Evolutionary conservation across 2,888 invertebrate genomes (phyloP), one percentile per base, ranked within the genome.

Genomic region (Andrena praecox): DNA sequence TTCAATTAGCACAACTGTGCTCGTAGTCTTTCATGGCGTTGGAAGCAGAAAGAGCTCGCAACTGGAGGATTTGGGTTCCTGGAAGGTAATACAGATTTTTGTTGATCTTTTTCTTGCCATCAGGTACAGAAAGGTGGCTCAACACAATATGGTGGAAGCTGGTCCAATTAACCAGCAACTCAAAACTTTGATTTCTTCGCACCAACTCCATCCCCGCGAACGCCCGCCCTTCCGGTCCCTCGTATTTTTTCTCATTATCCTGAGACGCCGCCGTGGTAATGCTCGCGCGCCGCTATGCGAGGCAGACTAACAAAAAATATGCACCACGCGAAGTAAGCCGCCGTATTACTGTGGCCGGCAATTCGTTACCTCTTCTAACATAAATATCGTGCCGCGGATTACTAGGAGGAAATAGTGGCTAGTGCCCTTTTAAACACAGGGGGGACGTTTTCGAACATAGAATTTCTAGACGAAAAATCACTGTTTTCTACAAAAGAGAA

Each of bases 231-330:
- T 20, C 12, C 42, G 20, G 12, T 8, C 35, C 42, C 16, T 42
- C 42, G 59, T 77, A 77, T 66, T 77, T 66, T 77, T 59, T 60
- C 77, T 50, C 77, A 64, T 77, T 77, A 66, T 66, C n/a, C 77
- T 76, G 42, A 76, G 77, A 35, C 27, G 56, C 63, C 35, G 35
- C 54, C 42, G 20, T 1, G 42, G 63, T 54, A 63, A 75, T 56
- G 24, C 54, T 75, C 31, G 63, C 20, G 68, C 33, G 68, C 33
- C 29, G 20, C 20, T 7, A 29, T 24, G 35, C n/a, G 33, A 7
- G 76, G 20, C 31, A 16, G 42, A 42, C 42, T 77, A 76, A 33
- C 77, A 76, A 64, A 77, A 66, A 77, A 54, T 35, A 48, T 50
- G 20, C 77, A 66, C 59, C 42, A 16, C 48, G 60, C 24, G 27